Percentiles rank a stretch among this genome's conserved stretches.
Conservation (phyloP, 2,797 vertebrate genomes). For the Mus caroli region DNA sequence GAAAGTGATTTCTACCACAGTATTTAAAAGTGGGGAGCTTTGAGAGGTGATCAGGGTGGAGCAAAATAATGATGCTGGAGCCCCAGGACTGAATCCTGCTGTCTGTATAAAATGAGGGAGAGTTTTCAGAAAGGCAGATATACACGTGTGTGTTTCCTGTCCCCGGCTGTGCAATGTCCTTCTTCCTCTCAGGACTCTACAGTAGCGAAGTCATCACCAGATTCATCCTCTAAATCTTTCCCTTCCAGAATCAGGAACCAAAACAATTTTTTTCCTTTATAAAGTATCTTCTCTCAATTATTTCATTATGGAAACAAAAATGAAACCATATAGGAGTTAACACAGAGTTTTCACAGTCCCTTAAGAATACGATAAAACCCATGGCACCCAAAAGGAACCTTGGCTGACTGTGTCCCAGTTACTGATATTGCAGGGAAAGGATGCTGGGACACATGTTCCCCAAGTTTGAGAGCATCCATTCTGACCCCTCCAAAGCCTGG, state of each 20-base stretch:
- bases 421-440: not conserved
- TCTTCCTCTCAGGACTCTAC: not conserved
- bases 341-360: not conserved
- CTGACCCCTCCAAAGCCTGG: not conserved
- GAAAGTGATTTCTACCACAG: not conserved
- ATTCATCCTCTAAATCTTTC: not conserved
- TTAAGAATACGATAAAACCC: not conserved
- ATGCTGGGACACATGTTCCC: not conserved
- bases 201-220: not conserved
- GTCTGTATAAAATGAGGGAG: not conserved
- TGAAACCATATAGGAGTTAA: not conserved
- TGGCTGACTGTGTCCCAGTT: not conserved
- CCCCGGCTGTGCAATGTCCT: not conserved
- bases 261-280: not conserved
- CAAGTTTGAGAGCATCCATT: not conserved
- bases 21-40: not conserved
- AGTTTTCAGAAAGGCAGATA: not conserved
- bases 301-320: not conserved
- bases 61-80: not conserved
- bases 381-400: not conserved
- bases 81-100: not conserved
- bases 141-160: not conserved
- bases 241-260: not conserved
- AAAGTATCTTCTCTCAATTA: not conserved
- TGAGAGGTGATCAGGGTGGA: not conserved